Evolutionary conservation across 2,888 invertebrate species (phyloP).

Genomic region (Scaptomyza cyrtandrae): DNA sequence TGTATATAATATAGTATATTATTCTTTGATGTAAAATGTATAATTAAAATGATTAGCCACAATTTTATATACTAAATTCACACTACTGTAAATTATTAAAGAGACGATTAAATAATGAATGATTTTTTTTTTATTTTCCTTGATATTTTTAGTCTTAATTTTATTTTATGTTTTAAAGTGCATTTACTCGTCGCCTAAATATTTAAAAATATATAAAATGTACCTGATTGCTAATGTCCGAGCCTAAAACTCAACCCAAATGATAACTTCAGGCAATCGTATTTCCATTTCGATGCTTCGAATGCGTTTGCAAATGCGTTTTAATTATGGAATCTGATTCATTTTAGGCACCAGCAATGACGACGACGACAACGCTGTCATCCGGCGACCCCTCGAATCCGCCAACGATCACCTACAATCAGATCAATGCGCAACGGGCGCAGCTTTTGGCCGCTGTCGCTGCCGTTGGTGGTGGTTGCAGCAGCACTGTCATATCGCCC

Average conservation of each 20-base stretch:
- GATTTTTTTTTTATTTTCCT: no score
- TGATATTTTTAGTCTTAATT: no score
- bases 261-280: neutral
- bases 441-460: constrained; percentile 82
- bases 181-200: neutral
- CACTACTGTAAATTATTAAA: no score
- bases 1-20: no score
- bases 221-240: neutral
- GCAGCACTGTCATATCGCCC: constrained; percentile 69
- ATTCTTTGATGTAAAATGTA: no score
- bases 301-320: constrained; percentile 14
- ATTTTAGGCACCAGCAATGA: constrained; percentile 53
- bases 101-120: no score
- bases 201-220: neutral
- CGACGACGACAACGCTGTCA: constrained; percentile 64
- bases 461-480: constrained; percentile 70
- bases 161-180: neutral
- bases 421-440: constrained; percentile 82
- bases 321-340: neutral
- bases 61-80: no score
- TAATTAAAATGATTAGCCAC: no score
- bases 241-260: neutral
- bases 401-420: constrained; percentile 83
- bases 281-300: constrained; percentile 23
- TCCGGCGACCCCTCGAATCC: constrained; percentile 69